Conservation (phyloP, 2,888 invertebrate genomes). For the Nymphalis urticae region DNA sequence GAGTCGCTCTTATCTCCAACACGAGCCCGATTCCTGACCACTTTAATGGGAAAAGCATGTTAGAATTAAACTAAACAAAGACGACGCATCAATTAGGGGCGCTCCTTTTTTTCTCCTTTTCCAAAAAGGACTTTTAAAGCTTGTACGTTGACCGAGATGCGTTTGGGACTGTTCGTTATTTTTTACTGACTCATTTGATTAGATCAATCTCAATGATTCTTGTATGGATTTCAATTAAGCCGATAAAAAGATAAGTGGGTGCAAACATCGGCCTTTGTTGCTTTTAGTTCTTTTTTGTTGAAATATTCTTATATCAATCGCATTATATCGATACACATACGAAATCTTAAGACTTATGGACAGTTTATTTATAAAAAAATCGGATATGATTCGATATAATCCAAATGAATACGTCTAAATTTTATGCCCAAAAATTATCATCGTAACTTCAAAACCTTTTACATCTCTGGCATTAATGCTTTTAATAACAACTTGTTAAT, state of each 20-base stretch:
- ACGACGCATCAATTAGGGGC: slow-evolving; percentile 82
- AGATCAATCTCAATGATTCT: slow-evolving; percentile 77
- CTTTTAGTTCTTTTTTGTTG: slow-evolving; percentile 38
- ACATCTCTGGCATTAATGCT: slow-evolving; percentile 29
- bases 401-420: neutral
- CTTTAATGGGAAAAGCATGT: slow-evolving; percentile 83
- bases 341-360: neutral
- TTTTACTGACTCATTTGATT: slow-evolving; percentile 76
- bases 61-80: slow-evolving; percentile 83
- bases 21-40: slow-evolving; percentile 77
- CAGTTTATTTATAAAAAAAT: neutral
- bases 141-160: slow-evolving; percentile 72
- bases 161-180: slow-evolving; percentile 68
- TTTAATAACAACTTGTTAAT: slow-evolving; percentile 39
- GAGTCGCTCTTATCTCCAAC: slow-evolving; percentile 77
- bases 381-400: neutral
- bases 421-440: neutral
- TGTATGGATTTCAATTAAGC: slow-evolving; percentile 76
- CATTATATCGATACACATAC: slow-evolving; percentile 1
- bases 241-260: slow-evolving; percentile 70
- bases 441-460: slow-evolving; percentile 24
- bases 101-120: slow-evolving; percentile 61
- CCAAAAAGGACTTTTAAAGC: slow-evolving; percentile 75
- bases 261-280: slow-evolving; percentile 56
- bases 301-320: slow-evolving; percentile 12